Conservation (phyloP, 2,888 invertebrate species). For the Drepana falcataria region DNA sequence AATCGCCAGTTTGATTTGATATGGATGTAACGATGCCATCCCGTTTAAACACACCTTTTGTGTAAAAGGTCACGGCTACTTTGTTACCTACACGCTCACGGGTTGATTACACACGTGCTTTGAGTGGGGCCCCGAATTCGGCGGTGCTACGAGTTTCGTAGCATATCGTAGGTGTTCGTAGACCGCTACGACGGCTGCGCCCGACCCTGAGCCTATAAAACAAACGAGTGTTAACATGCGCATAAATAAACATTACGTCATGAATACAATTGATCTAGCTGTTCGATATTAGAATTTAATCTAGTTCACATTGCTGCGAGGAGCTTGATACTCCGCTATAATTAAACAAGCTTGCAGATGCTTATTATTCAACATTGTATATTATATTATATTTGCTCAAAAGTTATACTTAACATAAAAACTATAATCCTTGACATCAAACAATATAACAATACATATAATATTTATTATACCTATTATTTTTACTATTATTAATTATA, state of each 20-base stretch:
- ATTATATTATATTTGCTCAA: too few species aligned
- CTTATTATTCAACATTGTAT: too few species aligned
- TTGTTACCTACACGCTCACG: conserved; percentile 12
- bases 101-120: conserved; percentile 9
- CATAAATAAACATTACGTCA: background rate
- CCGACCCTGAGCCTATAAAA: background rate
- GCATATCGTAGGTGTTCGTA: background rate
- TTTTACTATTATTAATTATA: too few species aligned
- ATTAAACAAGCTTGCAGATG: too few species aligned
- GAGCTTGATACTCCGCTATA: too few species aligned
- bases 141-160: conserved; percentile 4
- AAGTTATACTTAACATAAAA: too few species aligned
- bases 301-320: background rate
- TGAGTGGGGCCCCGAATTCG: conserved; percentile 12
- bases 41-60: conserved; percentile 1
- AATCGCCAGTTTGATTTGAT: background rate
- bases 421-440: too few species aligned
- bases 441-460: too few species aligned
- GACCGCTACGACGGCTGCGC: background rate
- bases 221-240: background rate
- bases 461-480: too few species aligned
- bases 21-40: background rate
- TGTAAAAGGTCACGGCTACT: conserved; percentile 17
- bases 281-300: background rate
- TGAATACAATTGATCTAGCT: background rate